These are phyloP conservation scores for Glaucidium brasilianum DNA, from an alignment of 2,113 vertebrate genomes.

Conservation along the genomic window DNA sequence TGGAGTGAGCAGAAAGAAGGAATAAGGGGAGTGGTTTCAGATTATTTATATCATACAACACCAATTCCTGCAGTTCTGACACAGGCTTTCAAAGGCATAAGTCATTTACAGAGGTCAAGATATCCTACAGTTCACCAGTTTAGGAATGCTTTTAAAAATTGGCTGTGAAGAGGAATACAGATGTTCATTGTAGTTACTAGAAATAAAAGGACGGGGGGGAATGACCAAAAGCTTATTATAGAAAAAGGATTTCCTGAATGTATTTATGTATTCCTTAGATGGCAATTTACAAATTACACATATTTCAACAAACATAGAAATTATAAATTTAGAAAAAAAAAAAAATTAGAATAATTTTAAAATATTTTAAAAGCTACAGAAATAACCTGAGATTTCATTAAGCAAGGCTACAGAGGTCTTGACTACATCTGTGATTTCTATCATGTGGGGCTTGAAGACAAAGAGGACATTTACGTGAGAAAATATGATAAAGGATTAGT, in stretches of 20 bases:
- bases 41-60: background rate
- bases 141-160: slow-evolving; percentile 3
- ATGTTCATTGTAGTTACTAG: background rate
- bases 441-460: background rate
- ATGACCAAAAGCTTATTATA: background rate
- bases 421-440: background rate
- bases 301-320: background rate
- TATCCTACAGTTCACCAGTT: background rate
- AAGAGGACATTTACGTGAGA: background rate
- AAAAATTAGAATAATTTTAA: background rate
- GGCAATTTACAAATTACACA: background rate
- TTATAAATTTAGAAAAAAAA: background rate
- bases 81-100: background rate
- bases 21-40: background rate
- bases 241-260: background rate
- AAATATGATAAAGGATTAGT: slow-evolving; percentile 27
- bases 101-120: background rate
- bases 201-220: background rate
- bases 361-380: background rate
- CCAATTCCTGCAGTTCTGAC: background rate
- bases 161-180: background rate
- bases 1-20: background rate
- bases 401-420: background rate
- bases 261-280: background rate
- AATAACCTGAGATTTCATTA: background rate